Conservation (phyloP, 2,888 invertebrate species). For the Ceraclea dissimilis region DNA sequence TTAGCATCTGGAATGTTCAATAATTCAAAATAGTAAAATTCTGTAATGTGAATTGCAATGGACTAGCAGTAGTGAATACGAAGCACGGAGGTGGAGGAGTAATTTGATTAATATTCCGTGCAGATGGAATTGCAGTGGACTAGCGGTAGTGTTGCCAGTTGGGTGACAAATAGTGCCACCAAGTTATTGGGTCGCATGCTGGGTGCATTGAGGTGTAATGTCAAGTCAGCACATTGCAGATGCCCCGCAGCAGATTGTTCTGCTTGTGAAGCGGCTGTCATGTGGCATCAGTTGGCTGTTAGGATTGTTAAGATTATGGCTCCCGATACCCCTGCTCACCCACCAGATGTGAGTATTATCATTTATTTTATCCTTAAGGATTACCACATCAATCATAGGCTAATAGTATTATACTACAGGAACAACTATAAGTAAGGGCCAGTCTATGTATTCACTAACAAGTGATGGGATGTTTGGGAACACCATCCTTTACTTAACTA, state of each 20-base stretch:
- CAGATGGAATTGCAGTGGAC: slow-evolving; percentile 80
- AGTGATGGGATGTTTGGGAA: too few species aligned
- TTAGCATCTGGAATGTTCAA: too few species aligned
- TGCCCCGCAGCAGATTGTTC: slow-evolving; percentile 62
- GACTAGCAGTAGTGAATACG: too few species aligned
- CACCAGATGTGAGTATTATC: slow-evolving; percentile 59
- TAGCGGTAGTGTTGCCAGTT: slow-evolving; percentile 35
- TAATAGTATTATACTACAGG: background rate
- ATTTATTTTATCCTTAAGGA: background rate
- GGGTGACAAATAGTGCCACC: slow-evolving; percentile 32
- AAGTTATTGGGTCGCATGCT: slow-evolving; percentile 70
- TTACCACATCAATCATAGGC: background rate
- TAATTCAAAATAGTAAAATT: too few species aligned
- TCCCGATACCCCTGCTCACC: slow-evolving; percentile 64
- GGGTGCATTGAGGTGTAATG: slow-evolving; percentile 63
- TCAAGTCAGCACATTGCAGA: slow-evolving; percentile 43
- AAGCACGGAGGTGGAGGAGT: too few species aligned
- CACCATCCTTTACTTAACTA: too few species aligned
- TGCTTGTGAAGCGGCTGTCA: slow-evolving; percentile 86
- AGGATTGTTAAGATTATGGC: slow-evolving; percentile 73
- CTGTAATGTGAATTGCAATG: too few species aligned
- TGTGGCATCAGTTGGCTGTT: slow-evolving; percentile 89
- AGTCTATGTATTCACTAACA: too few species aligned
- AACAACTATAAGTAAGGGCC: background rate
- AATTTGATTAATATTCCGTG: too few species aligned